Base-by-base conservation (phyloP, 1,140 invertebrate genomes). In the Leptopilina clavipes region DNA sequence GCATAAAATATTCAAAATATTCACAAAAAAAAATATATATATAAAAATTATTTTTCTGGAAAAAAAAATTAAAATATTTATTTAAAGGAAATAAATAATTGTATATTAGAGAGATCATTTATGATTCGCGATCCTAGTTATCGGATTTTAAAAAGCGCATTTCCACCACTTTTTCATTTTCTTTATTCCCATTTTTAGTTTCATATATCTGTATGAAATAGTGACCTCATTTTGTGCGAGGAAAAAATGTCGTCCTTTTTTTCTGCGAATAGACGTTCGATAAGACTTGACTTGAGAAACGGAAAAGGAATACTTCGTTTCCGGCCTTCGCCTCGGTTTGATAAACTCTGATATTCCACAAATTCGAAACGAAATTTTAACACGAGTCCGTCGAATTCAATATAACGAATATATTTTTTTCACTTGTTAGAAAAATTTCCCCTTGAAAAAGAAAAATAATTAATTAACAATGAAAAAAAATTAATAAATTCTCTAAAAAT, bases 291-390 rank as follows among this genome's bases (percentile, higher is more conserved):
- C 56, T 22, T 22, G 14, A 25, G 18, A 25, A 14, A 10, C 22
- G 56, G 10, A 59, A 59, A 59, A 22, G 54, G 56, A 11, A 65
- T 52, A 65, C 56, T 65, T 65, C 56, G 56, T 65, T 65, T 65
- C 56, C 56, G 56, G 56, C 22, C 56, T 65, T 17, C n/a, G n/a
- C 56, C 12, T 65, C 19, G 56, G 56, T 25, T 40, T 65, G 22
- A 65, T 65, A 65, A 65, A 11, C 22, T 65, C 22, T 31, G 56
- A 14, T 65, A 3, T 65, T 65, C 19, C 22, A 40, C 12, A 65
- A 31, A 31, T 65, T 19, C 6, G 18, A 25, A 18, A 1, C 1
- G 54, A 56, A 19, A 56, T 22, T 8, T 56, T 22, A 56, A 11
- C 54, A 56, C 19, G 56, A 25, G 22, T 31, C 22, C 18, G 10